Evolutionary conservation across 2,113 vertebrate species (phyloP).

Genomic region (Lophochroa leadbeateri): DNA sequence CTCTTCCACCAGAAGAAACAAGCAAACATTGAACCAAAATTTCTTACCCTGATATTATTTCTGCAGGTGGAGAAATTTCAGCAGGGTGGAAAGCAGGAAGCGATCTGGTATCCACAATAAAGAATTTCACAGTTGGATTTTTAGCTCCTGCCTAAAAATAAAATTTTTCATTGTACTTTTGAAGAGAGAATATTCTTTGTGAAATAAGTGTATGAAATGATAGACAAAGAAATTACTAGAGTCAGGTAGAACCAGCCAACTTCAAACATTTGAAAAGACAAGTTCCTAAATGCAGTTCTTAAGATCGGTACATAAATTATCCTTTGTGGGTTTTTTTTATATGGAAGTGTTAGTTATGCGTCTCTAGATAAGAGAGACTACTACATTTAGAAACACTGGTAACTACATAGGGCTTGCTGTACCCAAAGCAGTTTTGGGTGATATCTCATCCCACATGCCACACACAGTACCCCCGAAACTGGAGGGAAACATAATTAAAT

Average conservation of each 20-base stretch:
- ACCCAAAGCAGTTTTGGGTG: background rate
- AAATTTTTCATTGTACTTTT: constrained; percentile 5
- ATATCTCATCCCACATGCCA: background rate
- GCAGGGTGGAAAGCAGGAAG: rapidly evolving
- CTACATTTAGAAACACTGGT: background rate
- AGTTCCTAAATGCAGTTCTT: background rate
- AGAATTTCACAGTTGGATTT: constrained; percentile 78
- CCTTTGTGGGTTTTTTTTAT: background rate
- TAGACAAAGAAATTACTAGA: background rate
- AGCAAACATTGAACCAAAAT: background rate
- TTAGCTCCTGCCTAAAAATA: constrained; percentile 77
- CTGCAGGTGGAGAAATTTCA: constrained; percentile 68
- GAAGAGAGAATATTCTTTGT: background rate
- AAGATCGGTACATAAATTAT: background rate
- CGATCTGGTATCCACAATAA: constrained; percentile 61
- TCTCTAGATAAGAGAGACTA: background rate
- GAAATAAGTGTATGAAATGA: background rate
- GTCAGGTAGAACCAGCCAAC: background rate
- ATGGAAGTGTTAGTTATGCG: background rate
- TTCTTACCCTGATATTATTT: constrained; percentile 70
- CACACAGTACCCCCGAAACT: background rate
- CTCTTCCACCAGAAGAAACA: background rate
- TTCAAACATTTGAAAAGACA: background rate
- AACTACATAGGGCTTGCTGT: background rate
- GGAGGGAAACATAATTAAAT: constrained; percentile 3